Base-by-base conservation (phyloP, 2,113 vertebrate genomes). In the Ochotona princeps region DNA sequence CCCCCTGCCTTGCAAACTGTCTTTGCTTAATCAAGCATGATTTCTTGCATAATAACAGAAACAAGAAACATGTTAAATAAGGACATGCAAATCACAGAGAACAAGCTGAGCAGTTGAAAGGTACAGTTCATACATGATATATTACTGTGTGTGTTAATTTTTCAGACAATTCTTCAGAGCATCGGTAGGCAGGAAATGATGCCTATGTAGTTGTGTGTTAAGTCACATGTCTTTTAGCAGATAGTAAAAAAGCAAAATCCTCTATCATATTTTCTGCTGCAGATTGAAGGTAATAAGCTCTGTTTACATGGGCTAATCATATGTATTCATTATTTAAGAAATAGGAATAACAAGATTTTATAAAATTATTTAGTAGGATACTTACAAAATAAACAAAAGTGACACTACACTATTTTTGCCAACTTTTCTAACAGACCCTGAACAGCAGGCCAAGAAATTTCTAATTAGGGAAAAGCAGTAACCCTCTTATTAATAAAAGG, bases 21-120 rank as follows among this genome's bases (percentile, higher is more conserved):
- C 87, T 88, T 88, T 96, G 87, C 70, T 88, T 96, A 96, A 97
- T 96, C 89, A 96, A 92, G 61, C 85, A 93, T 95, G 95, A 90
- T 61, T 95, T 94, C 87, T 96, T 91, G 74, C 51, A 84, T 96
- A 96, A 96, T 95, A 90, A 93, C 82, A 95, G 74, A 81, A 92
- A 88, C 63, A 81, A 96, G 25, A 63, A 88, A 94, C 10, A 17
- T 92, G 76, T 66, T 94, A 95, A 96, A 32, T 54, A 82, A 74
- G 82, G 66, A 70, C 74, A 78, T 32, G 26, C 9, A 93, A 91
- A 93, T 95, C 61, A 73, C 66, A 69, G 20, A 44, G n/a, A 94
- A 91, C 32, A 67, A 82, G 82, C 17, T n/a, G 47, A 38, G 75
- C 51, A 91, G 11, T 2, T 13, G 35, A 75, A 32, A 94, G 51